A percentile compares a stretch with the other conserved stretches of the same genome.
phyloP scores from a whole-genome alignment of 2,888 invertebrate species.

The Megalurothrips usitatus region DNA sequence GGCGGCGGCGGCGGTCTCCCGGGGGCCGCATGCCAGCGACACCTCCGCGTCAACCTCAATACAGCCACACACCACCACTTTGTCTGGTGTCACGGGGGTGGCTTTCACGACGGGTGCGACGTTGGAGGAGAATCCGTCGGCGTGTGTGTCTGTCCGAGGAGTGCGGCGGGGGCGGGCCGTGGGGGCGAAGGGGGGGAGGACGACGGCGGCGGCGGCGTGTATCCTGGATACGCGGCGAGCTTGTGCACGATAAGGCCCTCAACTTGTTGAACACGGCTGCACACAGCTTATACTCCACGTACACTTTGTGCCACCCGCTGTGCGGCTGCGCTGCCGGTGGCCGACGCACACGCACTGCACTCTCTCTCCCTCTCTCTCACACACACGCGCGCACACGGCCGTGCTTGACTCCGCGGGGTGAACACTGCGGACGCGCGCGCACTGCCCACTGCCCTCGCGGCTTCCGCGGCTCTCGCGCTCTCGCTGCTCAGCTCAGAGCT shows the following conservation, averaged over 20 bases:
- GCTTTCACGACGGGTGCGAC: no score
- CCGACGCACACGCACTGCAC: not conserved
- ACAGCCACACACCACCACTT: not conserved
- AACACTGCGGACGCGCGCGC: not conserved
- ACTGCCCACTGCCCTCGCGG: no score
- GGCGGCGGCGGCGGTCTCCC: not conserved
- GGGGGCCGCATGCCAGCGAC: not conserved
- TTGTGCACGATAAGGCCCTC: no score
- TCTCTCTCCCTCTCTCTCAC: not conserved
- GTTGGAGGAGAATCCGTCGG: no score
- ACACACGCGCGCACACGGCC: not conserved
- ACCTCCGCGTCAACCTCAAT: not conserved
- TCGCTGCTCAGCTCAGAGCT: not conserved
- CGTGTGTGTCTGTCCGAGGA: no score
- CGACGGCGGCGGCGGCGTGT: no score
- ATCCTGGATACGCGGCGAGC: no score
- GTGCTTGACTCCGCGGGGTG: not conserved
- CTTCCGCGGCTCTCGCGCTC: no score
- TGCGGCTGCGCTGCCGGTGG: not conserved
- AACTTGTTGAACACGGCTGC: no score
- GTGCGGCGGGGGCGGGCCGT: no score
- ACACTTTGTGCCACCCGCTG: not conserved
- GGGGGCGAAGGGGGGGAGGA: no score
- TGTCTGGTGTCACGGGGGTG: not conserved
- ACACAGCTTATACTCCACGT: no score